A percentile compares a stretch with the other conserved stretches of the same genome.
phyloP scores from a whole-genome alignment of 2,888 invertebrate species.

The Bedellia somnulentella region DNA sequence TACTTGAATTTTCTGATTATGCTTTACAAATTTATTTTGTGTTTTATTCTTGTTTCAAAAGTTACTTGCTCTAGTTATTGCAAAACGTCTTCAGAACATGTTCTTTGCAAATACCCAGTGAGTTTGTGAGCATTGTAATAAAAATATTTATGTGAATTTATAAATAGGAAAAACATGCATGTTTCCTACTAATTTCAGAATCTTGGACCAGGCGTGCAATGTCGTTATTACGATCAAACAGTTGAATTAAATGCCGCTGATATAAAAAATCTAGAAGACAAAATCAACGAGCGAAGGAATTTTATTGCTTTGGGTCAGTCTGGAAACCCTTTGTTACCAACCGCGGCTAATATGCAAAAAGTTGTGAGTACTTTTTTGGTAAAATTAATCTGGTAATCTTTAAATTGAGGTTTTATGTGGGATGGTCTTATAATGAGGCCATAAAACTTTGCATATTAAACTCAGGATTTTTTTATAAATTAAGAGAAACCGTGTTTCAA shows the following conservation, averaged over 20 bases:
- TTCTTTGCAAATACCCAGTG: conserved; percentile 33
- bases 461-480: no score
- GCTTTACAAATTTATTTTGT: no score
- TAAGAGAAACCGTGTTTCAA: no score
- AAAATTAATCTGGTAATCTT: no score
- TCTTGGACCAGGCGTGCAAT: conserved; percentile 24
- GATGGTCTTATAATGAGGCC: no score
- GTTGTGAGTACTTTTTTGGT: conserved; percentile 31
- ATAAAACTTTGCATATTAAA: no score
- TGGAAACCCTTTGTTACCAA: conserved; percentile 19
- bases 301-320: conserved; percentile 32
- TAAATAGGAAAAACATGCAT: neutral
- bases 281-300: conserved; percentile 35
- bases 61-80: no score
- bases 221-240: conserved; percentile 23
- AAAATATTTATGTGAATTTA: conserved; percentile 2
- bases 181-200: conserved; percentile 17
- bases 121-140: conserved; percentile 10
- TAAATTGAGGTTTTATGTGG: no score
- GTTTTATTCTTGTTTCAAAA: no score
- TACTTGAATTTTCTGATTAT: conserved; percentile 13
- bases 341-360: conserved; percentile 45
- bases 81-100: conserved; percentile 33
- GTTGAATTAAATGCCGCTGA: conserved; percentile 22
- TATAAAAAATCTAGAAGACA: conserved; percentile 22